These are phyloP conservation scores for Lepidurus apus DNA, from an alignment of 1,140 invertebrate genomes.

Conservation along the genomic window DNA sequence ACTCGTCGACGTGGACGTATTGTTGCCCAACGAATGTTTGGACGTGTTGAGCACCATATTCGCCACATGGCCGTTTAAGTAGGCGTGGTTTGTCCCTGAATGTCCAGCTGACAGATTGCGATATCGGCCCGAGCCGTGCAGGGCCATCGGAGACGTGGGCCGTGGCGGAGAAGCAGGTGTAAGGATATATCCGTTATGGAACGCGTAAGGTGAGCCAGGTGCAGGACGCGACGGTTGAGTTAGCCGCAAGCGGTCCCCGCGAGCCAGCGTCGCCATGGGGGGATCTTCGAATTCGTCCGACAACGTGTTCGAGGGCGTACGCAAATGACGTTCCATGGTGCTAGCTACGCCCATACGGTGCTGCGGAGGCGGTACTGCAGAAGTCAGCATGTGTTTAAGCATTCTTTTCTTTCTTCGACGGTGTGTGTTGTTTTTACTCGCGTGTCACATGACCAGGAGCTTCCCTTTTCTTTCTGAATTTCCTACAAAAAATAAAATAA, in stretches of 20 bases:
- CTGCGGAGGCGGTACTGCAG: neutral
- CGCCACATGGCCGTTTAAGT: constrained; percentile 51
- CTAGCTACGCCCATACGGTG: neutral
- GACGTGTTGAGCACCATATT: constrained; percentile 62
- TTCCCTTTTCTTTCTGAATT: neutral
- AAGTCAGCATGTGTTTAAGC: constrained; percentile 31
- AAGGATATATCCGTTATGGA: constrained; percentile 22
- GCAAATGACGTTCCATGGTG: constrained; percentile 24
- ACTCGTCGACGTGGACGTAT: constrained; percentile 20
- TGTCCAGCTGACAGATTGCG: constrained; percentile 18
- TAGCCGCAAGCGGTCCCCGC: neutral
- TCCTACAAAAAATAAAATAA: neutral
- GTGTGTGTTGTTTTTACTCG: neutral
- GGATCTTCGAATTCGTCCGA: constrained; percentile 28
- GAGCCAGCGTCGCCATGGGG: neutral
- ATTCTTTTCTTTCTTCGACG: neutral
- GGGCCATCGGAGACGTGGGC: constrained; percentile 25
- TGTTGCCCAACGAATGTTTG: constrained; percentile 58
- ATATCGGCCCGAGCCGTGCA: constrained; percentile 1
- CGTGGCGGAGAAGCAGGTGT: constrained; percentile 20
- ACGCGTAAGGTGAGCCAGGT: constrained; percentile 1
- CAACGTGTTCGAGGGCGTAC: constrained; percentile 31
- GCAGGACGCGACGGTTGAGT: neutral
- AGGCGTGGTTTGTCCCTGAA: constrained; percentile 45
- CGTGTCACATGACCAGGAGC: neutral